Base-by-base conservation (phyloP, 2,888 invertebrate genomes). In the Xanthorhoe spadicearia region DNA sequence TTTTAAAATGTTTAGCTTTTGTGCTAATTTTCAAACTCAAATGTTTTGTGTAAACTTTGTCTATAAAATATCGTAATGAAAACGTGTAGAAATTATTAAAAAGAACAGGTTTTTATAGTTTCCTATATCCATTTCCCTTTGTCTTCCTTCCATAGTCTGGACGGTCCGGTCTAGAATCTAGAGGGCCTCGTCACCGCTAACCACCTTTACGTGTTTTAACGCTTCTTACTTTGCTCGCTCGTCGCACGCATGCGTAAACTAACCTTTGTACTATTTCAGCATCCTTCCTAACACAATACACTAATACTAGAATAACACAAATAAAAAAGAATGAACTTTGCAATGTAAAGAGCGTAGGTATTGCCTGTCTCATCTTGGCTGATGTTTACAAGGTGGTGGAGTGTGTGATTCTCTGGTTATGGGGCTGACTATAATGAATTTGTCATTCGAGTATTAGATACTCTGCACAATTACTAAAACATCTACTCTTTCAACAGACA, bases 221-320 rank as follows among this genome's bases (percentile, higher is more conserved):
- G 90, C 89, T 90, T 90, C 75, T 84, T 86, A 86, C 85, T 88
- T 80, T 75, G 92, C 90, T 90, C 87, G 87, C 83, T 88, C 81
- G 88, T 82, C 76, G 91, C 91, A 91, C 89, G 92, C 91, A 90
- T 92, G 91, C 86, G 82, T 90, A 90, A 72, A 92, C 88, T 92
- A 93, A 92, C 89, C 85, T 89, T 89, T 88, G 83, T 85, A 90
- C 86, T 64, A 87, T 92, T 93, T 92, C 92, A 93, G 92, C 92
- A 88, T 90, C 86, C 85, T 83, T 85, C 83, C 85, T 90, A 91
- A 92, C 88, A 88, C 84, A 74, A 80, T 85, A 86, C 85, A 90
- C 86, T 86, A 88, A 85, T 56, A 58, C 79, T 78, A 79, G 75
- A 78, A 76, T 66, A 74, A 76, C 75, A 77, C 71, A 74, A n/a